Evolutionary conservation across 2,888 invertebrate genomes (phyloP).

Genomic region (Acanthococcus lagerstroemiae): DNA sequence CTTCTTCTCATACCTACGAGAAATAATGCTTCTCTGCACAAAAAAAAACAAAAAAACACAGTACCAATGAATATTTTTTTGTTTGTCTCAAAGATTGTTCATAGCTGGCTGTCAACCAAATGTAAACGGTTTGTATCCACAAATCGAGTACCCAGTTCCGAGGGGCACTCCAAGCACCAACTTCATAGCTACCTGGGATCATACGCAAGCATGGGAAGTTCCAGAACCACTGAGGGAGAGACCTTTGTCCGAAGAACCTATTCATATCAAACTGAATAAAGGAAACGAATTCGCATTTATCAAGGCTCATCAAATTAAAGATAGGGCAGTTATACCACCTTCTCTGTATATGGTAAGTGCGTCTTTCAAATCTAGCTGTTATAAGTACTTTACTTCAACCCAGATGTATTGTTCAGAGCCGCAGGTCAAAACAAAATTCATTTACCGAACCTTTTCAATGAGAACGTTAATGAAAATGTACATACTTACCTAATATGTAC

Average conservation of each 20-base stretch:
- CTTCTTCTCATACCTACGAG: no score
- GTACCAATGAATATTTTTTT: no score
- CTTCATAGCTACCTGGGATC: constrained; percentile 76
- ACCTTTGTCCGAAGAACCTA: constrained; percentile 14
- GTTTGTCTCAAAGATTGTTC: constrained; percentile 48
- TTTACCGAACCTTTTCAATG: background rate
- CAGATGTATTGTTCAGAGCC: background rate
- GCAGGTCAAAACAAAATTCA: background rate
- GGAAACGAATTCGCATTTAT: constrained; percentile 19
- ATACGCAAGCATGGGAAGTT: constrained; percentile 64
- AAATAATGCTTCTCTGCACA: no score
- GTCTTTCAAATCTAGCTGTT: no score
- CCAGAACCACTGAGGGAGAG: constrained; percentile 46
- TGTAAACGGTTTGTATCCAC: constrained; percentile 63
- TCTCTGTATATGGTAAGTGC: constrained; percentile 44
- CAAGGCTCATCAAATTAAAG: constrained; percentile 19
- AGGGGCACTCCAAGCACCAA: constrained; percentile 74
- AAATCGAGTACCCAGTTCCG: constrained; percentile 69
- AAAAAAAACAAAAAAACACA: no score
- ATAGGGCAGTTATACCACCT: constrained; percentile 17
- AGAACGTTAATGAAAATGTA: no score
- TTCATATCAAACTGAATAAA: constrained; percentile 17
- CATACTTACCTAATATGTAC: no score
- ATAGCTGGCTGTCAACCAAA: constrained; percentile 64
- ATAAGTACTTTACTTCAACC: no score